Evolutionary conservation across 2,797 vertebrate genomes (phyloP).

Genomic region (Antrozous pallidus): DNA sequence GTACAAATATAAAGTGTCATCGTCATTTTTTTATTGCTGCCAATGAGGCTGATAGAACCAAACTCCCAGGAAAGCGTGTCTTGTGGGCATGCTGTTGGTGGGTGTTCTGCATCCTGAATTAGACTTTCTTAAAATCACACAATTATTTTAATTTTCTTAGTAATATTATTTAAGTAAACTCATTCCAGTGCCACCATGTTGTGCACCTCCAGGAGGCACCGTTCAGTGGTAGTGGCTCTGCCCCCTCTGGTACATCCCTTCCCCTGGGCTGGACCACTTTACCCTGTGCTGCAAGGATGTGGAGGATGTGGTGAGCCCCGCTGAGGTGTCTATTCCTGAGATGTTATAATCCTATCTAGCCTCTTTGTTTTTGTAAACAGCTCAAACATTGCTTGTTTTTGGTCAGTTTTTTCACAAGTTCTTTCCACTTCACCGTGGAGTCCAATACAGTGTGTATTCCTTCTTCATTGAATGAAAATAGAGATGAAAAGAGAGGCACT

Average conservation of each 20-base stretch:
- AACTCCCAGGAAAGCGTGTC: background rate
- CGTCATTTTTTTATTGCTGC: background rate
- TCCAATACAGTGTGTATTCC: background rate
- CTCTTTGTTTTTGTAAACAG: slow-evolving; percentile 3
- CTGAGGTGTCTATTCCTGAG: background rate
- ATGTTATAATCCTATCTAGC: background rate
- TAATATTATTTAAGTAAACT: background rate
- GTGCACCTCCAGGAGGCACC: background rate
- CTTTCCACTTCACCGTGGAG: background rate
- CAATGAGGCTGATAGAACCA: background rate
- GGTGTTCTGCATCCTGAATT: background rate
- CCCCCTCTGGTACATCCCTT: background rate
- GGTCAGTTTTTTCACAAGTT: slow-evolving; percentile 20
- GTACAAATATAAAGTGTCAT: background rate
- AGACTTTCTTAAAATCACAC: background rate
- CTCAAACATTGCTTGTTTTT: background rate
- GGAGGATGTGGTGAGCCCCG: background rate
- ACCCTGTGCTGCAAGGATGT: background rate
- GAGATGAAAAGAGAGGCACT: background rate
- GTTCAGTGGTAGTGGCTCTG: background rate
- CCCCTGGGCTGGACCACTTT: background rate
- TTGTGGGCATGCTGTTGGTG: background rate
- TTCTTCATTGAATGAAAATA: background rate
- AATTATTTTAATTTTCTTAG: slow-evolving; percentile 22
- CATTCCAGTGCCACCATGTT: background rate